Evolutionary conservation across 2,113 vertebrate genomes (phyloP).

Genomic region (Oncorhynchus masou): DNA sequence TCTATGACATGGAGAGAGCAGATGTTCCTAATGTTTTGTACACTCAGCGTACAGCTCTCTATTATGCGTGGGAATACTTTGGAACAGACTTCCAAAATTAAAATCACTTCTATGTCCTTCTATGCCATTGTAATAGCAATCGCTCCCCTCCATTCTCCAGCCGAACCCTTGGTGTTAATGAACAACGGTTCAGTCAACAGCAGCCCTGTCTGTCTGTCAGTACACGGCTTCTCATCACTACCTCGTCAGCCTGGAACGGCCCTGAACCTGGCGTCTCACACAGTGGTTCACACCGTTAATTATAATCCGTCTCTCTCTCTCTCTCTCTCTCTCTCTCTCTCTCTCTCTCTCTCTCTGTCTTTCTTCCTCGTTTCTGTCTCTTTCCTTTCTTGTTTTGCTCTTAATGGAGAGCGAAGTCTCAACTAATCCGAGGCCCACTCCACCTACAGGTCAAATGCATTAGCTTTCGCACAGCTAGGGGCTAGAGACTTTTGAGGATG

Average conservation of each 20-base stretch:
- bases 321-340: constrained; percentile 17
- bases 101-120: neutral
- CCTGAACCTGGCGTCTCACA: neutral
- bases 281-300: neutral
- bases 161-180: neutral
- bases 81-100: no score
- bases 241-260: neutral
- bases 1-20: no score
- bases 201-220: neutral
- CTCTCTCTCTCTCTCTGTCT: constrained; percentile 6
- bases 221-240: neutral
- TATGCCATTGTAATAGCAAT: neutral
- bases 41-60: no score
- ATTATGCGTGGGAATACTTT: no score
- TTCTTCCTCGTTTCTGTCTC: constrained; percentile 23
- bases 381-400: constrained; percentile 27
- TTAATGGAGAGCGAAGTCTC: constrained; percentile 1
- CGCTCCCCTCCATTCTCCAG: neutral
- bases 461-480: constrained; percentile 7
- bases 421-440: constrained; percentile 6
- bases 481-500: neutral
- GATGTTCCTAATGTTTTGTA: no score
- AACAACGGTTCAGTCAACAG: neutral
- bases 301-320: constrained; percentile 7
- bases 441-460: constrained; percentile 25